A percentile compares a stretch with the other conserved stretches of the same genome.
phyloP scores from a whole-genome alignment of 2,113 vertebrate genomes.

The Tachysurus vachellii region DNA sequence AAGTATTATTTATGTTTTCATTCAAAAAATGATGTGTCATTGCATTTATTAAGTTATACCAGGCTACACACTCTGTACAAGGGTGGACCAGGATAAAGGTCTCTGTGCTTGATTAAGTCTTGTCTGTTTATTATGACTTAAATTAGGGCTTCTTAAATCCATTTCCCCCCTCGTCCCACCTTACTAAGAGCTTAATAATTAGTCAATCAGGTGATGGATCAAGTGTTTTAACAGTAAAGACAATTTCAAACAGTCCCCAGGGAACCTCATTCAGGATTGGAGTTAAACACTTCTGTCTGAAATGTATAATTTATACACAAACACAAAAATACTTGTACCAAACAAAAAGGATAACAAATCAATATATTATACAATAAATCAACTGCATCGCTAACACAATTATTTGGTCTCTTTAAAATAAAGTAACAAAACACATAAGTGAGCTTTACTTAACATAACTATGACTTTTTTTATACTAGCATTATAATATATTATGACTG shows the following conservation, averaged over 20 bases:
- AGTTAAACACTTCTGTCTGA: not conserved
- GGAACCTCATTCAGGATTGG: not conserved
- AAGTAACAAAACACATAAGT: not conserved
- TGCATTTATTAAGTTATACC: slow-evolving; percentile 6
- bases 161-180: too few relatives aligned
- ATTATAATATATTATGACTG: not conserved
- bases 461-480: not conserved
- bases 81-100: slow-evolving; percentile 6
- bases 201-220: not conserved
- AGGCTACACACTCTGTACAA: slow-evolving; percentile 24
- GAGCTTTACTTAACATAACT: not conserved
- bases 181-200: not conserved
- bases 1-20: slow-evolving; percentile 13
- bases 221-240: not conserved
- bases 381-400: not conserved
- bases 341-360: too few relatives aligned
- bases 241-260: not conserved
- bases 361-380: not conserved
- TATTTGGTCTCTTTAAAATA: not conserved
- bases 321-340: too few relatives aligned
- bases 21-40: slow-evolving; percentile 14
- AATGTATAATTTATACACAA: not conserved
- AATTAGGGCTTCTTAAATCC: not conserved
- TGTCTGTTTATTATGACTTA: not conserved
- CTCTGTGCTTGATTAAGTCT: not conserved